phyloP scores from a whole-genome alignment of 2,113 vertebrate genomes.

The Lipophrys pholis region DNA sequence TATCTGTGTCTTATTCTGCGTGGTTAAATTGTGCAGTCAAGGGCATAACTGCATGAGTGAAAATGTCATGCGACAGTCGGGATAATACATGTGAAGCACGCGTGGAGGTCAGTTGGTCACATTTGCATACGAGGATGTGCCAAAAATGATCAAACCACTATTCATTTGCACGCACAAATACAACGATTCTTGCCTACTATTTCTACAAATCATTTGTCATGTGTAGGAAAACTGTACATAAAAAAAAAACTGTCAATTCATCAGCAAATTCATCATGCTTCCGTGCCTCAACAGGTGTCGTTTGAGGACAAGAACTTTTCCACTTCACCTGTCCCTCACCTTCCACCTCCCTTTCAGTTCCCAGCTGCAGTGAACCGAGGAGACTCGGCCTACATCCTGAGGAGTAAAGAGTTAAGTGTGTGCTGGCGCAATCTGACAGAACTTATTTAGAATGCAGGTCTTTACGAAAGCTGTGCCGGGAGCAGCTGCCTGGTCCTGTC shows the following conservation, averaged over 20 bases:
- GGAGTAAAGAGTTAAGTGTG: constrained; percentile 62
- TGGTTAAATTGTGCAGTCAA: constrained; percentile 67
- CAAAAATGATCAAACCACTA: constrained; percentile 58
- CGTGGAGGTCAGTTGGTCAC: constrained; percentile 55
- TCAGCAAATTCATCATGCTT: too few relatives aligned
- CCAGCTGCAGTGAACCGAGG: constrained; percentile 36
- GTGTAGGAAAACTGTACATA: background rate
- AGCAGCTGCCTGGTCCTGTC: constrained; percentile 64
- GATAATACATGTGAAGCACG: constrained; percentile 48
- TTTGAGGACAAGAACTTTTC: background rate
- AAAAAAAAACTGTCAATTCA: too few relatives aligned
- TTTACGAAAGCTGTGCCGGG: constrained; percentile 64
- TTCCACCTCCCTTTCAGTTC: constrained; percentile 28
- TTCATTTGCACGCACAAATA: constrained; percentile 24
- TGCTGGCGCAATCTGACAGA: constrained; percentile 73
- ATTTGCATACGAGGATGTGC: constrained; percentile 59
- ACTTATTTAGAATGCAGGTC: constrained; percentile 68
- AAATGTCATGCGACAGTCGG: constrained; percentile 58
- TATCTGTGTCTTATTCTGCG: constrained; percentile 46
- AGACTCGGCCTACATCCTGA: constrained; percentile 49
- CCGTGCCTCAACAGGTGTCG: background rate
- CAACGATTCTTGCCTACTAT: background rate
- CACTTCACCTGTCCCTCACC: constrained; percentile 26
- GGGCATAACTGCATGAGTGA: constrained; percentile 66
- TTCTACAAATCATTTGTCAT: background rate